phyloP scores from a whole-genome alignment of 30 jellyfish, hydroid and myxozoan species.

The Rhopilema esculentum region DNA sequence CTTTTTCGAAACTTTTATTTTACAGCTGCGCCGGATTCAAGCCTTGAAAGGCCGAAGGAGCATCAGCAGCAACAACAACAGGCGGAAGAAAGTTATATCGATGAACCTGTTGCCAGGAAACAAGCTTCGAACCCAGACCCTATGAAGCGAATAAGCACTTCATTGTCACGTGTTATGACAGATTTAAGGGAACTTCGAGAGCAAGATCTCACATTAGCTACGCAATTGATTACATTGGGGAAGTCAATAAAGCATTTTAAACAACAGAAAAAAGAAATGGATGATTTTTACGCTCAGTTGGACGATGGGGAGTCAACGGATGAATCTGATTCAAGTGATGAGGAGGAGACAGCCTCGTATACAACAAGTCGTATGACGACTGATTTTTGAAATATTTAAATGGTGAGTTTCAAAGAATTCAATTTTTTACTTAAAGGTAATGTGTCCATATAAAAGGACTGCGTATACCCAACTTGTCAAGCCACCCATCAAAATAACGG shows the following conservation, averaged over 20 bases:
- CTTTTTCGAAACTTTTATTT: too few relatives aligned
- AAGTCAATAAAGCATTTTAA: constrained; percentile 83
- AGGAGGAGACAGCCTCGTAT: constrained; percentile 47
- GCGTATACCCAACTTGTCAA: too few relatives aligned
- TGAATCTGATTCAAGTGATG: constrained; percentile 59
- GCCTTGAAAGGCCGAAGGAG: not conserved
- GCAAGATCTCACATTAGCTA: constrained; percentile 86
- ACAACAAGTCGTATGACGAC: constrained; percentile 40
- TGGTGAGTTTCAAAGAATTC: constrained; percentile 7
- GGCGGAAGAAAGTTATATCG: not conserved
- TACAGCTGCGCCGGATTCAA: not conserved
- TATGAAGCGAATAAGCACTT: constrained; percentile 72
- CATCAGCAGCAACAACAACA: not conserved
- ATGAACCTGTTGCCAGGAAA: not conserved
- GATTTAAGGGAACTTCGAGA: constrained; percentile 78
- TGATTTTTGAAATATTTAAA: constrained; percentile 3
- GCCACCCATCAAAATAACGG: too few relatives aligned
- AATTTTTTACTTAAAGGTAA: too few relatives aligned
- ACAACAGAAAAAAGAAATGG: constrained; percentile 75
- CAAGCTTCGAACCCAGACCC: constrained; percentile 51
- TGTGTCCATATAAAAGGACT: too few relatives aligned
- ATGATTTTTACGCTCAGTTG: constrained; percentile 44
- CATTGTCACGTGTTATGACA: constrained; percentile 80
- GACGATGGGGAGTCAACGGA: constrained; percentile 50
- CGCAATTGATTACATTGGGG: constrained; percentile 80